phyloP scores from a whole-genome alignment of 1,140 invertebrate species.

The Dendroctonus ponderosae region DNA sequence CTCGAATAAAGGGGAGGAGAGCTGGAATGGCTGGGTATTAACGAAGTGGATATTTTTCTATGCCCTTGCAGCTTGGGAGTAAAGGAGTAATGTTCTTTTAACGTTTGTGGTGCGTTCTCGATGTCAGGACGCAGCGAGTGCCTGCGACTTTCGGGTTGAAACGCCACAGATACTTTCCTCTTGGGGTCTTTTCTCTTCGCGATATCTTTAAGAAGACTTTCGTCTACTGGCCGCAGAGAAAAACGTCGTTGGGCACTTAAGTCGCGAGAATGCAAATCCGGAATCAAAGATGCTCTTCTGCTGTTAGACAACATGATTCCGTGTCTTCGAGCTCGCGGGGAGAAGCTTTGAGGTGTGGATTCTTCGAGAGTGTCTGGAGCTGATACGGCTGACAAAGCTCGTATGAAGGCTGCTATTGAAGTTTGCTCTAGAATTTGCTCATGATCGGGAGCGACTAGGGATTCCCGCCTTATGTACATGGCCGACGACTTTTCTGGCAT shows the following conservation, averaged over 20 bases:
- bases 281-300: constrained; percentile 36
- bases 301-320: constrained; percentile 8
- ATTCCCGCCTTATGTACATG: constrained; percentile 15
- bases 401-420: constrained; percentile 70
- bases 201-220: constrained; percentile 30
- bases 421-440: constrained; percentile 71
- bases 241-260: constrained; percentile 46
- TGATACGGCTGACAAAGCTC: constrained; percentile 61
- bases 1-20: constrained; percentile 16
- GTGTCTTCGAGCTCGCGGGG: constrained; percentile 30
- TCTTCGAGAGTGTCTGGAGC: constrained; percentile 41
- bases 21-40: background rate
- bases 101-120: constrained; percentile 22
- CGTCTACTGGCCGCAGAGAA: constrained; percentile 53
- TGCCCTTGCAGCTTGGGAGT: background rate
- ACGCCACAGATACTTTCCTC: constrained; percentile 25
- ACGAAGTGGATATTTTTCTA: background rate
- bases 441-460: constrained; percentile 39
- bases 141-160: constrained; percentile 21
- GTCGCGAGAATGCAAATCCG: constrained; percentile 1
- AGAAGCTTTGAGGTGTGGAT: constrained; percentile 52
- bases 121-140: constrained; percentile 3
- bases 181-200: constrained; percentile 16
- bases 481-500: constrained; percentile 5
- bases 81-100: constrained; percentile 18